phyloP scores from a whole-genome alignment of 2,888 invertebrate genomes.

The Alentia gelatinosa region DNA sequence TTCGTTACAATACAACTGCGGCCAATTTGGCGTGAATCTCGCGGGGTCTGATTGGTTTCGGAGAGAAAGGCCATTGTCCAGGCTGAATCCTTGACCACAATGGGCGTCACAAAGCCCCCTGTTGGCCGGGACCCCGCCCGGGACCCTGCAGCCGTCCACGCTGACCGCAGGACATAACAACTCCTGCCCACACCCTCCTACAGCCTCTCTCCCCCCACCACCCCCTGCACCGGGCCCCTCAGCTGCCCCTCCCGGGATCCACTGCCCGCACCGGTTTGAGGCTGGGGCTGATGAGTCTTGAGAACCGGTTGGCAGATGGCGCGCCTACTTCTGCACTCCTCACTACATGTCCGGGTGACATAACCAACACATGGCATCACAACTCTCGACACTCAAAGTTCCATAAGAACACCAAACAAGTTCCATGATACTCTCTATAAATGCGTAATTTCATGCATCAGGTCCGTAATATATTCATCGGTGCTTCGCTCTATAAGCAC shows the following conservation, averaged over 20 bases:
- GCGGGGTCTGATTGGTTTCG: conserved; percentile 18
- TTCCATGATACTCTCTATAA: no score
- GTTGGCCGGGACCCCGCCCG: background rate
- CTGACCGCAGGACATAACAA: no score
- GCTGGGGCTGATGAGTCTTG: background rate
- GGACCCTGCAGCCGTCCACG: no score
- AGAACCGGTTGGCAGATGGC: background rate
- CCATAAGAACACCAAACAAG: no score
- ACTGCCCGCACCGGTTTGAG: background rate
- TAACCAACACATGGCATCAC: background rate
- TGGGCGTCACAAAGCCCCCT: background rate
- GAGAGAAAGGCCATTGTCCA: background rate
- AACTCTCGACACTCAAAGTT: no score
- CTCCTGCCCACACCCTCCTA: background rate
- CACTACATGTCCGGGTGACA: background rate
- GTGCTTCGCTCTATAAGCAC: no score
- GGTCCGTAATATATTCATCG: no score
- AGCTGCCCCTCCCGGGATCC: conserved; percentile 1
- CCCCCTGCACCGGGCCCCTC: background rate
- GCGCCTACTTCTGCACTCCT: background rate
- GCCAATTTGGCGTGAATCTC: conserved; percentile 35
- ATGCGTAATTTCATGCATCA: no score
- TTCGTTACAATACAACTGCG: background rate
- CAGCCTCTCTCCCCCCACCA: background rate
- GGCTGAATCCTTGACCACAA: background rate